Base-by-base conservation (phyloP, 2,888 invertebrate species). In the Brachycybe producta region DNA sequence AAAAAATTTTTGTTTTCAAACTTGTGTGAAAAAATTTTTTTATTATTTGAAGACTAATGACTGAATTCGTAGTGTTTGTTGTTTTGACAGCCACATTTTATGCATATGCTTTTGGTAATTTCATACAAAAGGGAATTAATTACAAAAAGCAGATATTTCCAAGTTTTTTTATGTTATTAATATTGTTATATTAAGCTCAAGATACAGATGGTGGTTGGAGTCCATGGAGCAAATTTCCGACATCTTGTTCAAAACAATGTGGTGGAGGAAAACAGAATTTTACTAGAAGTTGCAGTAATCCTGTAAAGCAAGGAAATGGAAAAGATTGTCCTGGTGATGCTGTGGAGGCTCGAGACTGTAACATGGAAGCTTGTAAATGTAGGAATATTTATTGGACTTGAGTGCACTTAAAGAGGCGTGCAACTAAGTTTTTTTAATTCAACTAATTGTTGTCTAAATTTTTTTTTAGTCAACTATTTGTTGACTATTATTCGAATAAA, bases 141-240 rank as follows among this genome's bases (percentile, higher is more conserved):
- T n/a, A n/a, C n/a, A n/a, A n/a, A n/a, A n/a, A n/a, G n/a, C n/a
- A n/a, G n/a, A n/a, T n/a, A n/a, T n/a, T n/a, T n/a, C n/a, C n/a
- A n/a, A n/a, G n/a, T n/a, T n/a, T n/a, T n/a, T n/a, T n/a, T n/a
- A n/a, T n/a, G n/a, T n/a, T n/a, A n/a, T n/a, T n/a, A n/a, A n/a
- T 35, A 32, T 32, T 32, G 36, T 4, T 4, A 35, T n/a, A n/a
- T 19, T 19, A 23, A 43, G 42, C n/a, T 21, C 35, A 41, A 34
- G 34, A 41, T 26, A 47, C 59, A 2, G 57, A 61, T 46, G 61
- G 61, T 2, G 54, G 54, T 8, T 61, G 61, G 61, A 57, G 57
- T 5, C 49, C 52, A 1, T 61, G 61, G 61, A 60, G 61, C 5
- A 45, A 50, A 39, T 47, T 57, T 2, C 43, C 47, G 5, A 51